These are phyloP conservation scores for Hormaphis cornu DNA, from an alignment of 1,140 invertebrate genomes.

Conservation along the genomic window DNA sequence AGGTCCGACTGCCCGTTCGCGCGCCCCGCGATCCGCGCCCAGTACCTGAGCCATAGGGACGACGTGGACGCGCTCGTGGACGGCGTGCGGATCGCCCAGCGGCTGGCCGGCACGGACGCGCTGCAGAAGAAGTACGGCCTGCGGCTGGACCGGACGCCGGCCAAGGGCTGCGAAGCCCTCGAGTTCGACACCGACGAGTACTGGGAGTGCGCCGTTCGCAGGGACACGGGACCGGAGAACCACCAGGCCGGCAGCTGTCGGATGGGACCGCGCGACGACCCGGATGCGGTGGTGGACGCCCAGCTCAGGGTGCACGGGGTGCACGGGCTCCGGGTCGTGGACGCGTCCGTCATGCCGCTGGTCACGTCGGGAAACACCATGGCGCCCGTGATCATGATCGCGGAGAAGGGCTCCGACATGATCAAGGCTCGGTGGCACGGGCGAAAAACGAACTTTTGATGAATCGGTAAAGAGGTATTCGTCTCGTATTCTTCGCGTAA, in stretches of 20 bases:
- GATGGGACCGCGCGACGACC: conserved; percentile 63
- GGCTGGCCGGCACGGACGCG: conserved; percentile 55
- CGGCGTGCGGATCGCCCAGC: conserved; percentile 61
- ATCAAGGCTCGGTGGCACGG: conserved; percentile 59
- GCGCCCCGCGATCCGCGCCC: conserved; percentile 73
- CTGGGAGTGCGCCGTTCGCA: conserved; percentile 67
- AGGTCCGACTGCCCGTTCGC: conserved; percentile 64
- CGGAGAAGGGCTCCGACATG: conserved; percentile 67
- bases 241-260: conserved; percentile 74
- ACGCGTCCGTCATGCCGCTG: conserved; percentile 68
- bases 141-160: conserved; percentile 57
- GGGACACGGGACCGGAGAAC: conserved; percentile 69
- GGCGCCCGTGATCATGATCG: conserved; percentile 74
- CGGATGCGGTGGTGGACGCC: conserved; percentile 59
- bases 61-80: conserved; percentile 65
- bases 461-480: too few species aligned
- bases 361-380: conserved; percentile 71
- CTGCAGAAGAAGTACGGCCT: conserved; percentile 62
- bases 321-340: conserved; percentile 59
- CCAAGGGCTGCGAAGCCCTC: conserved; percentile 59
- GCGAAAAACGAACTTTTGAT: conserved; percentile 31
- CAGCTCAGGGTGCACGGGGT: conserved; percentile 59
- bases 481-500: too few species aligned
- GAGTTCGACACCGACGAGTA: conserved; percentile 66
- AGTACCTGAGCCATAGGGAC: conserved; percentile 66